Percentiles rank a stretch among this genome's conserved stretches.
Conservation (phyloP, 2,113 vertebrate genomes). For the Malaclemys terrapin region DNA sequence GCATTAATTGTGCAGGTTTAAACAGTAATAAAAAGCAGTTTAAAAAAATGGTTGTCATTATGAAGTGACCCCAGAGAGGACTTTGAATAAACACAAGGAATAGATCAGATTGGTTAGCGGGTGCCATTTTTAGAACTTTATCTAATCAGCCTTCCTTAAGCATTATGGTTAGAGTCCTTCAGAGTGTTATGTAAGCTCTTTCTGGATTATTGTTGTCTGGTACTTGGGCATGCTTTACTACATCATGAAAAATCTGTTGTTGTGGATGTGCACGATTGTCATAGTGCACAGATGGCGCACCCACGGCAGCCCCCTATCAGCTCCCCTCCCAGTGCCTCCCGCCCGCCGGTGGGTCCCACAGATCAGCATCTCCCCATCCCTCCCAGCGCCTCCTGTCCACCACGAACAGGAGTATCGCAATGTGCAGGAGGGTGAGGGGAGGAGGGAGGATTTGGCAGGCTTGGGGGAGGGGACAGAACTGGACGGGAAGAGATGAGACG, state of each 20-base stretch:
- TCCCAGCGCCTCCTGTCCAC: too few relatives aligned
- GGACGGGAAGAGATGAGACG: too few relatives aligned
- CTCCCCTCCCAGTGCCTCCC: too few relatives aligned
- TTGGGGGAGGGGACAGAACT: too few relatives aligned
- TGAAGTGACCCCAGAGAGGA: background rate
- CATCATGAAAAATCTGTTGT: background rate
- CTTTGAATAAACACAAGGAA: background rate
- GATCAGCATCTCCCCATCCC: too few relatives aligned
- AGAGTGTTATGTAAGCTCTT: background rate
- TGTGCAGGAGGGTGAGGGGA: too few relatives aligned
- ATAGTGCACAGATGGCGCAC: too few relatives aligned
- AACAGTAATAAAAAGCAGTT: background rate
- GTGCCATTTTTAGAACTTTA: slow-evolving; percentile 1
- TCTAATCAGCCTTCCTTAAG: background rate
- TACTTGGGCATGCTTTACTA: background rate
- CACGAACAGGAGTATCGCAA: too few relatives aligned
- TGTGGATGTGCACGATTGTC: background rate
- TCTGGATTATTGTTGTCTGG: background rate
- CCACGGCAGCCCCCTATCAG: too few relatives aligned
- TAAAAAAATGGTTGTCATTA: background rate
- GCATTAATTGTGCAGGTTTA: background rate
- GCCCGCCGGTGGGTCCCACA: too few relatives aligned
- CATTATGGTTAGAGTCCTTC: background rate
- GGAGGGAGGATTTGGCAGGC: too few relatives aligned
- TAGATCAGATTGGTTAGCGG: background rate